phyloP scores from a whole-genome alignment of 2,113 vertebrate genomes.

The Eulemur rufifrons region DNA sequence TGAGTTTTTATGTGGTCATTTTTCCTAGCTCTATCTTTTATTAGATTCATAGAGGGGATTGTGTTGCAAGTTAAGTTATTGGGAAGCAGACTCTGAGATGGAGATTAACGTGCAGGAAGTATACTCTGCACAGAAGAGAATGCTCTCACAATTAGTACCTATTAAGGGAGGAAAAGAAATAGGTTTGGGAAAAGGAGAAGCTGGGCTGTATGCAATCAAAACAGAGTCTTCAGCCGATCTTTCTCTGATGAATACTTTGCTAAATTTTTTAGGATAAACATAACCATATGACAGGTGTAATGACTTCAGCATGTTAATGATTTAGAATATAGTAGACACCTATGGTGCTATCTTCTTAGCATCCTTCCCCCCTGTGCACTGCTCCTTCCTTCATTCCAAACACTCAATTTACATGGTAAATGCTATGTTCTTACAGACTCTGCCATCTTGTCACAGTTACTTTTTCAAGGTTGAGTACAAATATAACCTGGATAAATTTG shows the following conservation, averaged over 20 bases:
- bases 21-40: slow-evolving; percentile 13
- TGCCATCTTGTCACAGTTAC: not conserved
- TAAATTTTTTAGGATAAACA: not conserved
- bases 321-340: not conserved
- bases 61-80: not conserved
- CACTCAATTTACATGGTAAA: not conserved
- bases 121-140: not conserved
- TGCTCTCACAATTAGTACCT: not conserved
- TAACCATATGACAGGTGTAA: not conserved
- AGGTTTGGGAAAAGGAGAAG: not conserved
- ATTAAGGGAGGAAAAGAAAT: not conserved
- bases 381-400: not conserved
- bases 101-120: not conserved
- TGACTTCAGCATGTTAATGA: not conserved
- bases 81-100: not conserved
- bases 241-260: not conserved
- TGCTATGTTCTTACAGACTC: not conserved
- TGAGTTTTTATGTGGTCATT: not conserved
- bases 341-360: not conserved
- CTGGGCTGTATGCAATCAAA: not conserved
- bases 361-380: not conserved
- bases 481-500: not conserved
- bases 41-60: not conserved
- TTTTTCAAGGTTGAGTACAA: not conserved
- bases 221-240: not conserved